A percentile compares a stretch with the other conserved stretches of the same genome.
Evolutionary conservation across 2,797 vertebrate species (phyloP).

Genomic region (Ispidina lecontei): DNA sequence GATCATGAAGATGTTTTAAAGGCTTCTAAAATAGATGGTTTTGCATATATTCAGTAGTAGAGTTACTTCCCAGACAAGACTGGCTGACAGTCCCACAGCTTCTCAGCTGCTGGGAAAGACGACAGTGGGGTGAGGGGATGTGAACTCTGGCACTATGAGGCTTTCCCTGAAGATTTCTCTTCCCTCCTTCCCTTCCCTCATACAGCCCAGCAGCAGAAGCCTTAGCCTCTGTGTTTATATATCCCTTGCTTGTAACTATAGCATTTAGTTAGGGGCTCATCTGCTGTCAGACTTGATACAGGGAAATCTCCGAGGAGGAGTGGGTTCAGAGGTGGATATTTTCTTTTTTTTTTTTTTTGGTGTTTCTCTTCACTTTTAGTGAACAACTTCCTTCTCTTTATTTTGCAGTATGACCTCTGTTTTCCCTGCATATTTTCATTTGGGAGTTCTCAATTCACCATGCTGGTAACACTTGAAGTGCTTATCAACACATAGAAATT

Average conservation of each 20-base stretch:
- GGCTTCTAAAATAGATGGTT: background rate
- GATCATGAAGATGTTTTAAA: background rate
- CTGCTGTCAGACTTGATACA: background rate
- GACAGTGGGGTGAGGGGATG: fast-evolving
- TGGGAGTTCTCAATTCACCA: background rate
- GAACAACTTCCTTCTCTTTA: background rate
- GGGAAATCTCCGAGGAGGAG: background rate
- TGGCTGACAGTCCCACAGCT: background rate
- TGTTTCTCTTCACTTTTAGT: background rate
- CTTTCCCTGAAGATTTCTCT: background rate
- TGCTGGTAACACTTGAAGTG: background rate
- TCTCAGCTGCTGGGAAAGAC: fast-evolving
- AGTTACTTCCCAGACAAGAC: background rate
- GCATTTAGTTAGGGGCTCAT: background rate
- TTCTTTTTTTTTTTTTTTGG: background rate
- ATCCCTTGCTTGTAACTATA: background rate
- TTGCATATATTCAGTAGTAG: background rate
- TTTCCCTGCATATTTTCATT: background rate
- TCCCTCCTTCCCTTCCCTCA: background rate
- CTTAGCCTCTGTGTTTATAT: background rate
- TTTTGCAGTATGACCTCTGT: background rate
- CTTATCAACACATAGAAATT: constrained; percentile 49
- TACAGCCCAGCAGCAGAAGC: background rate
- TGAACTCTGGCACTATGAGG: background rate
- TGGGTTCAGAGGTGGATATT: background rate